Evolutionary conservation across 2,797 vertebrate species (phyloP).

Genomic region (Danio tinwini): DNA sequence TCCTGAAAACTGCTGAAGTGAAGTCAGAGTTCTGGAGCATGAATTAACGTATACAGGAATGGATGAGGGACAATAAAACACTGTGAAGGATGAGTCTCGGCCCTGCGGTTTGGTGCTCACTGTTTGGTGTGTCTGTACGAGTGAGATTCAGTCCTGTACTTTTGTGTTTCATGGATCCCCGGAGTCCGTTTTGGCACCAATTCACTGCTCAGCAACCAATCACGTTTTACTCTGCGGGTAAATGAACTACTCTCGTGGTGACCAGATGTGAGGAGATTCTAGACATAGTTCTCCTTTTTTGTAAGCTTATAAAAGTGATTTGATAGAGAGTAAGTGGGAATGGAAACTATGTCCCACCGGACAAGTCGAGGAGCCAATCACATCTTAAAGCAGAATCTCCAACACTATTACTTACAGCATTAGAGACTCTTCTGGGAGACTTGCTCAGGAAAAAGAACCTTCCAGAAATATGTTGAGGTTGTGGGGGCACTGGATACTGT

Average conservation of each 20-base stretch:
- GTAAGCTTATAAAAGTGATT: constrained; percentile 70
- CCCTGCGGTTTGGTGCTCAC: constrained; percentile 9
- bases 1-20: constrained; percentile 17
- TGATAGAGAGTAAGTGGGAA: constrained; percentile 69
- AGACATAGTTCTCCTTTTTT: constrained; percentile 58
- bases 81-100: constrained; percentile 18
- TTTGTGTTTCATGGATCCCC: constrained; percentile 41
- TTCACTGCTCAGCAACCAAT: constrained; percentile 54
- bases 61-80: constrained; percentile 42
- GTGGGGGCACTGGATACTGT: constrained; percentile 44
- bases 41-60: constrained; percentile 20
- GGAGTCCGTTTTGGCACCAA: constrained; percentile 34
- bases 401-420: constrained; percentile 64
- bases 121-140: constrained; percentile 32
- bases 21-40: constrained; percentile 27
- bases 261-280: constrained; percentile 54
- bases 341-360: constrained; percentile 72
- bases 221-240: constrained; percentile 42
- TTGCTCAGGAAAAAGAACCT: constrained; percentile 45
- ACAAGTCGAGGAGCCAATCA: constrained; percentile 67
- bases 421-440: constrained; percentile 64
- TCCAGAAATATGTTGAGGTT: constrained; percentile 47
- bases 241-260: constrained; percentile 61
- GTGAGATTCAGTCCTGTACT: constrained; percentile 34
- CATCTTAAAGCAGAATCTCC: constrained; percentile 66